Evolutionary conservation across 2,113 vertebrate species (phyloP).

Genomic region (Anser cygnoides): DNA sequence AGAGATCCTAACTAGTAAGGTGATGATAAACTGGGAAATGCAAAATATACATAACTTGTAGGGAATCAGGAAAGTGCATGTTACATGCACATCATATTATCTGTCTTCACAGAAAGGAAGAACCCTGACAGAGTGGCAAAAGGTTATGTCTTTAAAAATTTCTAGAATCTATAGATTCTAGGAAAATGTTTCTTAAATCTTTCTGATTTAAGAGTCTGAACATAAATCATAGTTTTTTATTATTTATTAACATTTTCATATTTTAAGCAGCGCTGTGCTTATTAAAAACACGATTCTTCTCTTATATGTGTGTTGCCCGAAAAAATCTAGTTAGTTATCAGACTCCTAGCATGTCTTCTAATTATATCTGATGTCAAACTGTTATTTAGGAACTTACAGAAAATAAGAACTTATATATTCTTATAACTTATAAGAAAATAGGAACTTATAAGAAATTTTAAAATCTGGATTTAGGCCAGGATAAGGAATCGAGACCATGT

Average conservation of each 20-base stretch:
- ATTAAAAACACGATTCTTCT: not conserved
- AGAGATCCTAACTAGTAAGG: not conserved
- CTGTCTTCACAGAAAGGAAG: not conserved
- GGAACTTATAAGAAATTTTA: not conserved
- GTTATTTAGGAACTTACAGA: not conserved
- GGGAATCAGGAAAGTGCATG: not conserved
- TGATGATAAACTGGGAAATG: not conserved
- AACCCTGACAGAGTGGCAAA: not conserved
- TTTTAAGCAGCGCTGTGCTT: not conserved
- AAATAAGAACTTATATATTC: too few species aligned
- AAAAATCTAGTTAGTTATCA: not conserved
- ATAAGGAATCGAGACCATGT: not conserved
- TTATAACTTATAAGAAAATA: not conserved
- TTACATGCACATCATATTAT: not conserved
- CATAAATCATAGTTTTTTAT: not conserved
- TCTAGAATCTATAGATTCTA: too few species aligned
- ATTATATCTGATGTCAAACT: not conserved
- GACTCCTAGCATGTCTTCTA: not conserved
- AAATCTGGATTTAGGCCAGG: not conserved
- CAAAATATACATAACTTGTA: not conserved
- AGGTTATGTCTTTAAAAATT: too few species aligned
- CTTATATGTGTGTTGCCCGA: not conserved
- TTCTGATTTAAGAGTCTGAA: not conserved
- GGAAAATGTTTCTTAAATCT: not conserved
- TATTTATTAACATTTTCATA: not conserved